phyloP scores from a whole-genome alignment of 2,113 vertebrate genomes.

The Corythornis vintsioides region DNA sequence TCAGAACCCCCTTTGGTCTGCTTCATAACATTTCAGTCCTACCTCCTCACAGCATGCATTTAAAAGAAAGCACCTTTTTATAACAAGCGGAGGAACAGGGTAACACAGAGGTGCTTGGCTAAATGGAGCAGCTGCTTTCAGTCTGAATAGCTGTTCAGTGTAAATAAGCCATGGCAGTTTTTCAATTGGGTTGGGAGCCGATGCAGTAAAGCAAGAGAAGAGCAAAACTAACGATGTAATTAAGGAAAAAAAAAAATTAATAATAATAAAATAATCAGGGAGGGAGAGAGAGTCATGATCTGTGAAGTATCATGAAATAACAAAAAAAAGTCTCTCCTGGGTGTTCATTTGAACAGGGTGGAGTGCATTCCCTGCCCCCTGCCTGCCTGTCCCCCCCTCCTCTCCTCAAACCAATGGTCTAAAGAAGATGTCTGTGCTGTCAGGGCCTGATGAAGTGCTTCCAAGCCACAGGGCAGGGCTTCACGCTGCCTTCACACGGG shows the following conservation, averaged over 20 bases:
- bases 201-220: not conserved
- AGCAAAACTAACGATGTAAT: not conserved
- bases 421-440: slow-evolving; percentile 65
- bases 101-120: slow-evolving; percentile 15
- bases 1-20: slow-evolving; percentile 9
- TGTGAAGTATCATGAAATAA: not conserved
- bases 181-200: not conserved
- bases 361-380: not conserved
- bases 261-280: not conserved
- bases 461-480: slow-evolving; percentile 76
- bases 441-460: slow-evolving; percentile 59
- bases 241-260: not conserved
- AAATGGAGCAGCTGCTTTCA: slow-evolving; percentile 43
- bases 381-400: not conserved
- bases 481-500: slow-evolving; percentile 57
- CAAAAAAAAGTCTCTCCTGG: not conserved
- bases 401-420: not conserved
- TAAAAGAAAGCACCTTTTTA: slow-evolving; percentile 41
- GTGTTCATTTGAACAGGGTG: not conserved
- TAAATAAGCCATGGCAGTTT: slow-evolving; percentile 6
- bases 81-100: not conserved
- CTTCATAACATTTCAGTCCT: not conserved
- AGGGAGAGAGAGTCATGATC: not conserved
- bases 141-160: not conserved
- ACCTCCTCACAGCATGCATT: not conserved